Evolutionary conservation across 2,797 vertebrate genomes (phyloP), one percentile per base, ranked within the genome.

Genomic region (Euphonia xanthogaster): DNA sequence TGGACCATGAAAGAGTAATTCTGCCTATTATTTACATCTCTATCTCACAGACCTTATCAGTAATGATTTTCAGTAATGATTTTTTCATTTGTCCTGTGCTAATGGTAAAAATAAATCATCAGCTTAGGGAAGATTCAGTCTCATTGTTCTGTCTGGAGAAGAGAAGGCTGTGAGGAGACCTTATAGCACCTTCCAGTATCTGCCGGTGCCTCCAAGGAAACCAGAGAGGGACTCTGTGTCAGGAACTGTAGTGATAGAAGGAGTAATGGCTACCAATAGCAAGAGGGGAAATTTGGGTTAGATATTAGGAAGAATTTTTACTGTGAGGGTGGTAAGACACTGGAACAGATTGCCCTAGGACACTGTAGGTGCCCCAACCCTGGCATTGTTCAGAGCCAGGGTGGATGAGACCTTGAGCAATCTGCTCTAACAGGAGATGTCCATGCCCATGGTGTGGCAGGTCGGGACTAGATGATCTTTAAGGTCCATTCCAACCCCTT

Each of bases 61-160:
- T 53, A 92, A 72, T 27, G 63, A 65, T 45, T 91, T 83, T 81
- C 42, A 45, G 19, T 63, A 85, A 84, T 22, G 55, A 54, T 53
- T 89, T 93, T 94, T 71, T 89, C 1, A 54, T 84, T 78, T 39
- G 2, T 58, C 78, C 14, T 33, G 54, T 25, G 6, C 33, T 82
- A 76, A 66, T 44, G n/a, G 57, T 23, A 33, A 83, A 91, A 83
- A 77, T 25, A 60, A n/a, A 7, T 42, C 44, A 71, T 44, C 50
- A 81, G 1, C 27, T 77, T 61, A 78, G 42, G 15, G 22, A 83
- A 77, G 17, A 77, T 31, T 27, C 30, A 61, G n/a, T 42, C 20
- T 86, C 12, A 28, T 20, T 77, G 10, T 17, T 58, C 30, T 7
- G 3, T 12, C 39, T 58, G 51, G 30, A 71, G 21, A 76, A 19